Percentiles rank a stretch among this genome's conserved stretches.
Conservation (phyloP, 2,113 vertebrate genomes). For the Ptyas mucosa region DNA sequence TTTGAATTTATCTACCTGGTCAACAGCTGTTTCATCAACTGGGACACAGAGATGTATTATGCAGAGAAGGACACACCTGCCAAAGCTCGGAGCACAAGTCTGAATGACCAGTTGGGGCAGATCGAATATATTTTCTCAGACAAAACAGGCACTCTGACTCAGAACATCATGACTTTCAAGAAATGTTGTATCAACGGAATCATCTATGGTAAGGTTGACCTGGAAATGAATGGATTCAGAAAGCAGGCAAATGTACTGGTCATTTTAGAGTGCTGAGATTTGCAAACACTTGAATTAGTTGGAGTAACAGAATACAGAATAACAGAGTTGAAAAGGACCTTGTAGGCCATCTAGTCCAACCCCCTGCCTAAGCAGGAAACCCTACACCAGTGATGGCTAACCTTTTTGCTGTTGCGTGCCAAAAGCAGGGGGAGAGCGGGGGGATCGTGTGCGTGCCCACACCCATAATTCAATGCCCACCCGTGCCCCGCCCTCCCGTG, state of each 20-base stretch:
- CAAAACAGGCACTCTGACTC: slow-evolving; percentile 93
- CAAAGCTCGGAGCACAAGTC: slow-evolving; percentile 80
- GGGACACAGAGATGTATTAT: slow-evolving; percentile 85
- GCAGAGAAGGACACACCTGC: slow-evolving; percentile 68
- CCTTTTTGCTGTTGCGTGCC: no score
- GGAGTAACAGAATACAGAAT: no score
- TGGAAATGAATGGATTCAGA: not conserved
- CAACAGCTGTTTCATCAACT: slow-evolving; percentile 86
- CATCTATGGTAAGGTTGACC: slow-evolving; percentile 75
- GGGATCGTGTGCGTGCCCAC: no score
- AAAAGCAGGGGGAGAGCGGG: no score
- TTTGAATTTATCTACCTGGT: slow-evolving; percentile 86
- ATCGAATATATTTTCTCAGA: slow-evolving; percentile 89
- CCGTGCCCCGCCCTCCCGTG: no score
- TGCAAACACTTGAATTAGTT: not conserved
- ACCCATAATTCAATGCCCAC: no score
- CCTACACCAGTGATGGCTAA: no score
- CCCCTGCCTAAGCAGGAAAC: no score
- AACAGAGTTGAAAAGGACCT: no score
- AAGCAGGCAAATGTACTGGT: not conserved
- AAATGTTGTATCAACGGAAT: slow-evolving; percentile 84
- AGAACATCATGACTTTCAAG: slow-evolving; percentile 87
- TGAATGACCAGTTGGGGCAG: slow-evolving; percentile 89
- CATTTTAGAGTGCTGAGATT: no score
- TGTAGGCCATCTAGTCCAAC: no score